Conservation (phyloP, 2,797 vertebrate species). For the Phaenicophaeus curvirostris region DNA sequence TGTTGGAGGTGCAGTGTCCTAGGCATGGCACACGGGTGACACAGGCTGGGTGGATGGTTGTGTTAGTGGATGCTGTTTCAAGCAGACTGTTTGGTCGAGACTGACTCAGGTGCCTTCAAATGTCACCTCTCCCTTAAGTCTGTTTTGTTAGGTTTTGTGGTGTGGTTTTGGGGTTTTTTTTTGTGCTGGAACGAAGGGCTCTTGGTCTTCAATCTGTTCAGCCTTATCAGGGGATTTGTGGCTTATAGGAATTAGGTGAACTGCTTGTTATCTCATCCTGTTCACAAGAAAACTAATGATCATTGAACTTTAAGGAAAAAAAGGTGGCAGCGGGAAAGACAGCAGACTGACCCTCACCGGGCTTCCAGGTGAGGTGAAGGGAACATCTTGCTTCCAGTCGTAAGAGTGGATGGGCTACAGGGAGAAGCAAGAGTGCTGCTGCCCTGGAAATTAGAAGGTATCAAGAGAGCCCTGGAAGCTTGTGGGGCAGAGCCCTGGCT, state of each 20-base stretch:
- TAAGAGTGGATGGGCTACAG: neutral
- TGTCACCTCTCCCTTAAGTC: neutral
- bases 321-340: neutral
- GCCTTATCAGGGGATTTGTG: accelerated
- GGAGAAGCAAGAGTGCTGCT: neutral
- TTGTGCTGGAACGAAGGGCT: neutral
- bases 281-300: neutral
- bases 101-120: neutral
- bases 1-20: neutral
- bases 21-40: neutral
- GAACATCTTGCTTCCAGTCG: neutral
- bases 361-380: neutral
- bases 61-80: neutral
- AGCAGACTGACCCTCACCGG: neutral
- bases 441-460: neutral
- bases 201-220: neutral
- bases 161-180: too few species aligned
- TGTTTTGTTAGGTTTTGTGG: neutral
- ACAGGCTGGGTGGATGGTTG: neutral
- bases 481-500: neutral
- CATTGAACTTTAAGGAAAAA: neutral
- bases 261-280: neutral
- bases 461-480: neutral
- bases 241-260: accelerated
- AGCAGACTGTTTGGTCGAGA: neutral